Conservation (phyloP, 2,888 invertebrate genomes). For the Omphaloscelis lunosa region DNA sequence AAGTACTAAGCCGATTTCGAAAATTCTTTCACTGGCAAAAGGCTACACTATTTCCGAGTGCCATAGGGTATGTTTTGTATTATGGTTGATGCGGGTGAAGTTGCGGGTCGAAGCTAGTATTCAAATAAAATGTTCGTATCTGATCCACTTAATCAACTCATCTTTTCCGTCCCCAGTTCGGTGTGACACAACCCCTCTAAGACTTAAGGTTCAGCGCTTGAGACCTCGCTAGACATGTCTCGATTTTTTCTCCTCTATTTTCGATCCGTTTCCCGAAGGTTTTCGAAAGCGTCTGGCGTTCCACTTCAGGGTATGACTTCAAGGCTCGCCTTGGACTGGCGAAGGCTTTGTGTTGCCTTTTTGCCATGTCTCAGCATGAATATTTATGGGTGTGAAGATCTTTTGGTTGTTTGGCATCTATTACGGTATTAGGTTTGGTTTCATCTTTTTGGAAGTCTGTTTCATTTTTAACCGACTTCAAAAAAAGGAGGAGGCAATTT, state of each 20-base stretch:
- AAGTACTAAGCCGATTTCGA: no score
- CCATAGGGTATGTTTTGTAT: no score
- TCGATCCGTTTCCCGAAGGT: conserved; percentile 87
- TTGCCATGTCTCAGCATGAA: conserved; percentile 70
- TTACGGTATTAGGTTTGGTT: conserved; percentile 10
- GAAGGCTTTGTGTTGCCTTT: conserved; percentile 67
- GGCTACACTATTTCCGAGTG: no score
- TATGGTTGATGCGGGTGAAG: no score
- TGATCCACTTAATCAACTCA: conserved; percentile 2
- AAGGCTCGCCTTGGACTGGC: conserved; percentile 72
- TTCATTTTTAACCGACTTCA: background rate
- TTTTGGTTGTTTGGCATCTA: conserved; percentile 50
- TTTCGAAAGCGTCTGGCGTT: conserved; percentile 88
- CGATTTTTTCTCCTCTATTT: conserved; percentile 89
- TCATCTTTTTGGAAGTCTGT: background rate
- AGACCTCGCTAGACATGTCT: conserved; percentile 89
- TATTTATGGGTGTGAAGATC: conserved; percentile 62
- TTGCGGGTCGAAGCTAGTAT: no score
- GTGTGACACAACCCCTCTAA: conserved; percentile 77
- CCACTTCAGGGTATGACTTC: conserved; percentile 82
- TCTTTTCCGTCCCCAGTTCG: conserved; percentile 43
- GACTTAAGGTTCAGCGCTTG: conserved; percentile 84
- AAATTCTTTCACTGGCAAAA: no score
- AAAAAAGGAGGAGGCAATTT: no score
- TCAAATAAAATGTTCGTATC: no score